Base-by-base conservation (phyloP, 2,888 invertebrate genomes). In the Acanthococcus lagerstroemiae region DNA sequence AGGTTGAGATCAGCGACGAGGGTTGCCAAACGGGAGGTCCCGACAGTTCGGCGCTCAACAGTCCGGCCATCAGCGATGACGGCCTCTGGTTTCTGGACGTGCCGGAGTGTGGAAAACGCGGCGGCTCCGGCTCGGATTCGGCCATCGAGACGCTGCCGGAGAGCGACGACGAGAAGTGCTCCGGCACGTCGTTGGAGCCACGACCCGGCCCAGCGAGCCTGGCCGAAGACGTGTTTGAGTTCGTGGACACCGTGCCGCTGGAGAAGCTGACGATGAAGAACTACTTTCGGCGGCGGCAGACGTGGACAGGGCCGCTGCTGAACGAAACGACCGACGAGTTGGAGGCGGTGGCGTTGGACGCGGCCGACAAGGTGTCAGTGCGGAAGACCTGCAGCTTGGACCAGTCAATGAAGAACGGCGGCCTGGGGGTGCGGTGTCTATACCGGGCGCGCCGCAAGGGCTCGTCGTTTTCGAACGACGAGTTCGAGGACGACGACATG, bases 401-500 rank as follows among this genome's bases (percentile, higher is more conserved):
- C 19, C 65, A 65, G 26, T 26, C 54, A 17, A 25, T 45, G 30
- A 54, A 30, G 15, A 25, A 55, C n/a, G 44, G 54, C 1, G 15
- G 37, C 15, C 4, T 45, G 4, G 17, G 46, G 4, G 15, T n/a
- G 46, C 4, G 46, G 17, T 37, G 24, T 27, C 5, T 37, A n/a
- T 15, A 30, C 15, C 9, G 50, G 17, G 27, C 9, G 4, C 3
- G 44, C 26, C 21, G 50, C 27, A 50, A 52, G 27, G 30, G 37
- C 22, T 52, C 52, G 27, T 37, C 27, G 19, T 63, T 27, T 4
- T 52, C 61, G 30, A 63, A 54, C 37, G 65, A 65, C n/a, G 65
- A 65, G 7, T 44, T 45, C 25, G n/a, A n/a, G n/a, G 65, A 65
- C 45, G 54, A 65, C 21, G 65, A 54, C 19, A 70, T 73, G 81